Evolutionary conservation across 1,140 invertebrate species (phyloP).

Genomic region (Lepidurus packardi): DNA sequence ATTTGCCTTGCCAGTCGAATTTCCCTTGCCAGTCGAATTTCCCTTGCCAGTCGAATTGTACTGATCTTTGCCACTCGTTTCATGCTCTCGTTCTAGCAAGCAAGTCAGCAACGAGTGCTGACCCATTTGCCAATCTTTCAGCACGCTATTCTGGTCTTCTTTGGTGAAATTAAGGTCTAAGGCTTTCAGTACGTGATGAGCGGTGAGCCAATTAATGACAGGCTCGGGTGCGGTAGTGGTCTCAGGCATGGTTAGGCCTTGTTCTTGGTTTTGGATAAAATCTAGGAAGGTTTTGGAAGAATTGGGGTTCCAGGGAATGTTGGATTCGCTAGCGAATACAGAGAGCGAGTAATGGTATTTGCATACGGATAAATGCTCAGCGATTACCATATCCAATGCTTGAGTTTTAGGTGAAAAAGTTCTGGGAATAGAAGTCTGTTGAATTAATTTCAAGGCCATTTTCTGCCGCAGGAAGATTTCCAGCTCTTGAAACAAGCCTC

Average conservation of each 20-base stretch:
- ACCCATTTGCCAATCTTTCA: background rate
- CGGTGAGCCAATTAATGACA: background rate
- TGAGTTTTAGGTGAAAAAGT: slow-evolving; percentile 23
- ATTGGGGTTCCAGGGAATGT: slow-evolving; percentile 16
- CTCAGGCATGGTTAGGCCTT: slow-evolving; percentile 8
- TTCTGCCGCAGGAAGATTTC: slow-evolving; percentile 31
- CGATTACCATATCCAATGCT: slow-evolving; percentile 26
- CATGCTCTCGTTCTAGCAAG: background rate
- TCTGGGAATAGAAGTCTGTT: slow-evolving; percentile 26
- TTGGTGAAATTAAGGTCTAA: background rate
- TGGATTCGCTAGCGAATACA: slow-evolving; percentile 30
- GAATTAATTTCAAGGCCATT: slow-evolving; percentile 24
- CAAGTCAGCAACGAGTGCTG: background rate
- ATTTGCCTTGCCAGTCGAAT: background rate
- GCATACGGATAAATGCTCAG: slow-evolving; percentile 22
- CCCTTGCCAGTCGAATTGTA: background rate
- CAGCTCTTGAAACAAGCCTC: slow-evolving; percentile 30
- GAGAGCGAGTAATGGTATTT: slow-evolving; percentile 28
- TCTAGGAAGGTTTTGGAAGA: background rate
- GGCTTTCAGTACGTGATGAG: background rate
- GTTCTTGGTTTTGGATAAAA: slow-evolving; percentile 13
- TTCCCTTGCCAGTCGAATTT: background rate
- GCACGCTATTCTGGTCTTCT: background rate
- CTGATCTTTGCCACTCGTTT: background rate
- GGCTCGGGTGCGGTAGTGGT: background rate